Conservation (phyloP, 2,888 invertebrate species). For the Rhorus exstirpatorius region DNA sequence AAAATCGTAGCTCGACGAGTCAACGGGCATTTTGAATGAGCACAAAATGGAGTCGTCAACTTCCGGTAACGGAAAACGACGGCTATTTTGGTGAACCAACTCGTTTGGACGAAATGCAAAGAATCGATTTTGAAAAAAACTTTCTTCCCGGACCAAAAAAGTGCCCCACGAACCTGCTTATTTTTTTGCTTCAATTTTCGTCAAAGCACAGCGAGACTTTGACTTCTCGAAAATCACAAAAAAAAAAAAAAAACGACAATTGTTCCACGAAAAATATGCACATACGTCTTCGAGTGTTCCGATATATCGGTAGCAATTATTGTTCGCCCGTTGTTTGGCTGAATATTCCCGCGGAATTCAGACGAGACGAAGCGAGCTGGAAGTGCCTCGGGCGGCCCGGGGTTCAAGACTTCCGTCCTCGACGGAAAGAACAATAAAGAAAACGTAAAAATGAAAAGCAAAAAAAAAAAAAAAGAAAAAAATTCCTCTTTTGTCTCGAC, state of each 20-base stretch:
- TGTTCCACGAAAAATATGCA: neutral
- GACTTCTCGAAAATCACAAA: neutral
- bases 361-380: constrained; percentile 3
- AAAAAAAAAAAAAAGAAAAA: constrained; percentile 59
- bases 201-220: no score
- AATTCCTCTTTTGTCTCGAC: constrained; percentile 66
- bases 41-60: no score
- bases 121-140: no score
- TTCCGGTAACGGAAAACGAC: no score
- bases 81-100: no score
- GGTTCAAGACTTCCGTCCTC: constrained; percentile 71
- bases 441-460: constrained; percentile 40
- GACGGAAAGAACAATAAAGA: constrained; percentile 56
- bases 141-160: no score
- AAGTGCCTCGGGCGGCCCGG: constrained; percentile 2
- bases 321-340: neutral
- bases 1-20: neutral
- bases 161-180: no score
- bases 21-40: no score
- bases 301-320: neutral
- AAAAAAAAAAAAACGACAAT: neutral
- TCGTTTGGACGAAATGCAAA: no score
- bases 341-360: constrained; percentile 3
- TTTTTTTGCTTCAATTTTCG: no score
- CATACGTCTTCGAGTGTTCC: neutral